Conservation (phyloP, 2,888 invertebrate genomes). For the Oligia strigilis region DNA sequence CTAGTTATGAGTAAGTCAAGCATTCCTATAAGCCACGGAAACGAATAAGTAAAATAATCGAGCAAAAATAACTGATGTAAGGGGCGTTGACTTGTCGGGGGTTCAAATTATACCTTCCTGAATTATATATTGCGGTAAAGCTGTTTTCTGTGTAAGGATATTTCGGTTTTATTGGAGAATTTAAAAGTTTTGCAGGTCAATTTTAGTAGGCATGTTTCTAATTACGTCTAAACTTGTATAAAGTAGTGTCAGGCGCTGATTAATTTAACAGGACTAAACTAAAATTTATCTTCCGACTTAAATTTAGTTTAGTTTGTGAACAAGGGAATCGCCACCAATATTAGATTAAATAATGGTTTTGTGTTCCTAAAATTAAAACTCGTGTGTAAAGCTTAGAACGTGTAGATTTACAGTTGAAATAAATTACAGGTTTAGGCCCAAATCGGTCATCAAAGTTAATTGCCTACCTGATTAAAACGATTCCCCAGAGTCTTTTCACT, state of each 20-base stretch:
- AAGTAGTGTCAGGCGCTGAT: too few species aligned
- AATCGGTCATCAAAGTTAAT: constrained; percentile 30
- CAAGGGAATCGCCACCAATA: too few species aligned
- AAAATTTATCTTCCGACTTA: too few species aligned
- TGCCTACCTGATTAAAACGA: constrained; percentile 16
- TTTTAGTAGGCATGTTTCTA: neutral
- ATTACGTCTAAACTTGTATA: too few species aligned
- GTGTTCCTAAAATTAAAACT: neutral
- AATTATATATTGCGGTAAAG: constrained; percentile 43
- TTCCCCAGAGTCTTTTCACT: constrained; percentile 5
- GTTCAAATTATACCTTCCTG: constrained; percentile 29
- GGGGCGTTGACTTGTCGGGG: constrained; percentile 15
- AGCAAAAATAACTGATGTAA: constrained; percentile 15
- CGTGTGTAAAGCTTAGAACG: neutral
- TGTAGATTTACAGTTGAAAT: neutral
- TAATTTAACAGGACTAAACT: too few species aligned
- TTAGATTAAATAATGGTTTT: neutral
- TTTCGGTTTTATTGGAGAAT: constrained; percentile 22
- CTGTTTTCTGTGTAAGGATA: constrained; percentile 45
- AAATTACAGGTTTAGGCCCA: neutral
- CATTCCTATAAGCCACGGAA: neutral
- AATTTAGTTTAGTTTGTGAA: too few species aligned
- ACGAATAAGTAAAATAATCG: constrained; percentile 4
- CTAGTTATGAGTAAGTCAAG: constrained; percentile 12
- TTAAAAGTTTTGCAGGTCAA: constrained; percentile 16